Base-by-base conservation (phyloP, 2,888 invertebrate species). In the Microplitis manilae region DNA sequence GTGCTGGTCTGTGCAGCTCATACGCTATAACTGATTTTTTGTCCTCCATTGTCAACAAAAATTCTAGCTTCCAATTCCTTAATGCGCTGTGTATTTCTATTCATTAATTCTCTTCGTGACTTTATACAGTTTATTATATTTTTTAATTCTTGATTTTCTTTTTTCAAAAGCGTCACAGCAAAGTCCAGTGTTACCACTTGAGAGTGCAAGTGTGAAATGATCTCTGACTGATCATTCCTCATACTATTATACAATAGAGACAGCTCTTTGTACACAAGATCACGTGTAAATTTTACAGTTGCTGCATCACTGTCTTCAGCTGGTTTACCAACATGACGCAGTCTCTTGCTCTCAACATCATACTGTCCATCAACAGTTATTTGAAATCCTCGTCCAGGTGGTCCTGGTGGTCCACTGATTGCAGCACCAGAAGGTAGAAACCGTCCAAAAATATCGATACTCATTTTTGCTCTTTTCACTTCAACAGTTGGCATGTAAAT, bases 201-300 rank as follows among this genome's bases (percentile, higher is more conserved):
- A 50, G 41, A 50, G 41, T 50, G 41, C 4, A 50, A 50, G 9
- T 50, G 41, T 50, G 41, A 50, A 50, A 71, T 9, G 13, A 71
- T 90, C 88, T 82, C 78, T 82, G 72, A 59, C 9, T 15, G 15
- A 15, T 30, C 9, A 50, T 6, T 59, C 1, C 7, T 13, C 9
- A 17, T 38, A 59, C 50, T n/a, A 7, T 50, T 6, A 50, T 50
- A 9, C 41, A 50, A 0, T 9, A 9, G 8, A 6, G 9, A 9
- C 1, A 50, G 7, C 9, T 50, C 8, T 9, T 9, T 50, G 8
- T 9, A 8, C 4, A 50, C 41, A 17, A 17, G 17, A 17, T 17
- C 17, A 17, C 17, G 17, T 17, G 17, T 17, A 50, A 50, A 50
- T 50, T 50, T 7, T 4, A 59, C 17, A 6, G 77, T 41, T 1